Evolutionary conservation across 2,888 invertebrate species (phyloP).

Genomic region (Anoncus sp.): DNA sequence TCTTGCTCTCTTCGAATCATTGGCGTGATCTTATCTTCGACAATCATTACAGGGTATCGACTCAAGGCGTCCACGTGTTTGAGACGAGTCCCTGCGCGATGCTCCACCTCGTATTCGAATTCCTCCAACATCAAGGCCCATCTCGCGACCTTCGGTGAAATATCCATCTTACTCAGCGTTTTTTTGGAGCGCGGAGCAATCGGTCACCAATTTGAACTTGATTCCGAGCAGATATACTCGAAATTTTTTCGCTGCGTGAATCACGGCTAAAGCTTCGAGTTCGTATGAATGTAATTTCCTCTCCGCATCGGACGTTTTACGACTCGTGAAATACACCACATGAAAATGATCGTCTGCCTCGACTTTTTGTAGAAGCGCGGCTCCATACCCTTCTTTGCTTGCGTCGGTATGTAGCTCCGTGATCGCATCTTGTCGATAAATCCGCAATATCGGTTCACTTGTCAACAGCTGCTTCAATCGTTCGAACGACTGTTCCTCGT

Average conservation of each 20-base stretch:
- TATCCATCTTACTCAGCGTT: conserved; percentile 61
- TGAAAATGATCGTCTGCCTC: conserved; percentile 60
- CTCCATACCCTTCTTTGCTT: conserved; percentile 62
- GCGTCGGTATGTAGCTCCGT: conserved; percentile 60
- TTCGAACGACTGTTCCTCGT: conserved; percentile 32
- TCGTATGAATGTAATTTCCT: conserved; percentile 59
- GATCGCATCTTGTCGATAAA: conserved; percentile 42
- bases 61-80: conserved; percentile 69
- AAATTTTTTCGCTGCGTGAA: conserved; percentile 68
- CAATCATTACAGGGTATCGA: conserved; percentile 59
- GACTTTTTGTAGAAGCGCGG: conserved; percentile 69
- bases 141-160: conserved; percentile 62
- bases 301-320: conserved; percentile 64
- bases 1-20: conserved; percentile 37
- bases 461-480: conserved; percentile 38
- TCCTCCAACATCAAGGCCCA: conserved; percentile 66
- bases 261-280: conserved; percentile 69
- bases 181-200: conserved; percentile 62
- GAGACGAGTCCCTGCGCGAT: conserved; percentile 66
- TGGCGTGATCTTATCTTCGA: conserved; percentile 30
- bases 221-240: conserved; percentile 69
- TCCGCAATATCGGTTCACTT: conserved; percentile 40
- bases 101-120: conserved; percentile 66
- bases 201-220: conserved; percentile 70
- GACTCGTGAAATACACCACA: conserved; percentile 70